Conservation (phyloP, 2,113 vertebrate species). For the Australoheros scitulus region DNA sequence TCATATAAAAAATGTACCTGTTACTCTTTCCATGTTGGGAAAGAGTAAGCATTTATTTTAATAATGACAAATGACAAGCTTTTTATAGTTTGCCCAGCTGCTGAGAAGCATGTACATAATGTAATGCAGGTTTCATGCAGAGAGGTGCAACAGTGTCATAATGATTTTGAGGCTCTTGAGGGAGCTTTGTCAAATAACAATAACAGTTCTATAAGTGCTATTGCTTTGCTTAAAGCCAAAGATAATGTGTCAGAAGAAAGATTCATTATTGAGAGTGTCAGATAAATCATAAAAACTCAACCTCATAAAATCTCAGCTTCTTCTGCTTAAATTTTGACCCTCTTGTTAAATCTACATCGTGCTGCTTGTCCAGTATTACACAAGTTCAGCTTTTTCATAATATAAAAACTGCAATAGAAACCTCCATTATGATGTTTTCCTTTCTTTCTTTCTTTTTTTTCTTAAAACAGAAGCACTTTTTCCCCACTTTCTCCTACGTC, state of each 20-base stretch:
- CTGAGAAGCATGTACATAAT: not conserved
- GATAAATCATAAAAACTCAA: not conserved
- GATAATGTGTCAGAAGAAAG: not conserved
- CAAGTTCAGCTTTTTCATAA: not conserved
- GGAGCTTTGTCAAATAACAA: not conserved
- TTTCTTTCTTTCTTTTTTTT: not conserved
- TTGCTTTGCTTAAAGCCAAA: not conserved
- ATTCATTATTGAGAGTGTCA: not conserved
- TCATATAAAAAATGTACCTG: too few relatives aligned
- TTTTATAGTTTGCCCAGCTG: not conserved
- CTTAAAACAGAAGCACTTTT: slow-evolving; percentile 11
- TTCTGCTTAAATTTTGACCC: not conserved
- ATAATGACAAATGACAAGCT: not conserved
- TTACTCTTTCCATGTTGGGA: not conserved
- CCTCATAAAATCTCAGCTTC: not conserved
- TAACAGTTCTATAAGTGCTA: not conserved
- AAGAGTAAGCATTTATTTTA: not conserved
- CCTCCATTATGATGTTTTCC: not conserved
- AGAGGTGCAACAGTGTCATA: not conserved
- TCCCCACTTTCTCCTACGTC: not conserved
- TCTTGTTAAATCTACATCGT: not conserved
- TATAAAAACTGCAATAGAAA: not conserved
- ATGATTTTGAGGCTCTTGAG: not conserved
- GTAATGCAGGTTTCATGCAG: not conserved
- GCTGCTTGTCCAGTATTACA: not conserved